Percentiles rank a stretch among this genome's conserved stretches.
phyloP scores from a whole-genome alignment of 2,113 vertebrate genomes.

The Pollimyrus isidori region DNA sequence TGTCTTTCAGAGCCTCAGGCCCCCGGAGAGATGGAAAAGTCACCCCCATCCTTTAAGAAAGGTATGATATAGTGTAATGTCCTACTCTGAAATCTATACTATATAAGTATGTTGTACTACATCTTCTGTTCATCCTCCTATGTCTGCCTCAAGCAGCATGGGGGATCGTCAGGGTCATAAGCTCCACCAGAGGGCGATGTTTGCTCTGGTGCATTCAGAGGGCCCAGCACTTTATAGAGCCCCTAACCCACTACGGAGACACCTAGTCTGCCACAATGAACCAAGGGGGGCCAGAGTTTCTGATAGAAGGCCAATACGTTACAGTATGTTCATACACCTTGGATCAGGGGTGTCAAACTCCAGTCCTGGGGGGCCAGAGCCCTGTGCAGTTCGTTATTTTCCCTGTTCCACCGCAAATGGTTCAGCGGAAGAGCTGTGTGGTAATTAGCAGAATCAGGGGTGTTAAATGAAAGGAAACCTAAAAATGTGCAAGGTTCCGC shows the following conservation, averaged over 20 bases:
- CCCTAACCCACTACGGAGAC: background rate
- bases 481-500: too few relatives aligned
- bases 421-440: too few relatives aligned
- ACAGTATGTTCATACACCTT: background rate
- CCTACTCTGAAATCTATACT: background rate
- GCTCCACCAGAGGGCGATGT: background rate
- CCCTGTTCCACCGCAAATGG: too few relatives aligned
- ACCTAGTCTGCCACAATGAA: background rate
- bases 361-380: too few relatives aligned
- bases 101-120: background rate
- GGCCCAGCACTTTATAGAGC: background rate
- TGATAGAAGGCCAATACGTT: background rate
- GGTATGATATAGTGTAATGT: background rate
- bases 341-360: too few relatives aligned
- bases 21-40: background rate
- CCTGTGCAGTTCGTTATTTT: too few relatives aligned
- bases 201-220: background rate
- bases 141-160: background rate
- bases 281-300: background rate
- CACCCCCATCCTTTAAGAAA: background rate
- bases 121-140: background rate
- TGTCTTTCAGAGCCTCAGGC: slow-evolving; percentile 13
- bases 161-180: background rate
- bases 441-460: too few relatives aligned
- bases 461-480: too few relatives aligned